Conservation (phyloP, 2,888 invertebrate species). For the Xestia ashworthii region DNA sequence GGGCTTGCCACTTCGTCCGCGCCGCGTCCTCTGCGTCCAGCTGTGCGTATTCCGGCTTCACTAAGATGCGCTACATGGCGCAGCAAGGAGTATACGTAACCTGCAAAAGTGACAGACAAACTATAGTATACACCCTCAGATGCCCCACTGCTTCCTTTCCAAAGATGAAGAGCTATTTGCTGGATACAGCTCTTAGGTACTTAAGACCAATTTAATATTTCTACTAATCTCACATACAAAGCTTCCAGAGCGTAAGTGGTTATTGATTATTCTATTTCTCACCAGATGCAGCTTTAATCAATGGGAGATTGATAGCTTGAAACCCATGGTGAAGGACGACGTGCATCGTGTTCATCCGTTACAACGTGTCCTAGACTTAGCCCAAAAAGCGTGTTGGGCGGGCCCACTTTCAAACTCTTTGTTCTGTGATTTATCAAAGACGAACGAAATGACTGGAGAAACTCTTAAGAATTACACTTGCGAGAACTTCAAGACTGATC, state of each 20-base stretch:
- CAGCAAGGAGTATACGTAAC: conserved; percentile 94
- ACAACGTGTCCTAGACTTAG: conserved; percentile 79
- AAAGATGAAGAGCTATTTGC: conserved; percentile 76
- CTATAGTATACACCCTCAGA: conserved; percentile 93
- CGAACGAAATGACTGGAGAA: conserved; percentile 72
- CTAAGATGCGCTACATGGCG: conserved; percentile 93
- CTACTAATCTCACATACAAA: not conserved
- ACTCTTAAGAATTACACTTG: conserved; percentile 69
- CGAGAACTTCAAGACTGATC: conserved; percentile 72
- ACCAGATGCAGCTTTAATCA: conserved; percentile 77
- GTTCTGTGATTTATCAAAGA: conserved; percentile 77
- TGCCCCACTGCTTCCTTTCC: conserved; percentile 75
- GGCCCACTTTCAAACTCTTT: conserved; percentile 81
- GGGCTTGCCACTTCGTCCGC: conserved; percentile 95
- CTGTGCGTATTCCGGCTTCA: conserved; percentile 92
- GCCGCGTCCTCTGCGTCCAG: conserved; percentile 94
- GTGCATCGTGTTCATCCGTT: conserved; percentile 73
- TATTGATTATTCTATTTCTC: conserved; percentile 2
- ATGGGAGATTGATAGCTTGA: conserved; percentile 81
- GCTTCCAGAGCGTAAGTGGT: not conserved
- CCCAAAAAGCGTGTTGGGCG: conserved; percentile 81
- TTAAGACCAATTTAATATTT: not conserved
- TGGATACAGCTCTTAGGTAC: conserved; percentile 81
- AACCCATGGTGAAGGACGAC: conserved; percentile 74
- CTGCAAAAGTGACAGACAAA: conserved; percentile 94